phyloP scores from a whole-genome alignment of 2,113 vertebrate species.

The Melanerpes aurifrons region DNA sequence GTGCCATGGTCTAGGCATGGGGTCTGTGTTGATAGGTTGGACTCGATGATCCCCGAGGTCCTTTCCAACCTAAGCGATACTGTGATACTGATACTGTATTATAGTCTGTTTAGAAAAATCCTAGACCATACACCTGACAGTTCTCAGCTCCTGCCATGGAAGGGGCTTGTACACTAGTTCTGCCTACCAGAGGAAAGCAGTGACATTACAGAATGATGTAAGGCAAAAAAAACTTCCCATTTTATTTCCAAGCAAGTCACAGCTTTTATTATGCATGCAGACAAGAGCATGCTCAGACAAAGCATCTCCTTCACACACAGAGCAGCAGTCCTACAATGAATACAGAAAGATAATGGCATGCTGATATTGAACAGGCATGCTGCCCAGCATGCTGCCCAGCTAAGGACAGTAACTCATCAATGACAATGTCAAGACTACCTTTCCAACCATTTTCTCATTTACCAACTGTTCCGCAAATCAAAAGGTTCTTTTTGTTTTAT shows the following conservation, averaged over 20 bases:
- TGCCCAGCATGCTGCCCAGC: not conserved
- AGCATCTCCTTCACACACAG: not conserved
- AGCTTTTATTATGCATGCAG: not conserved
- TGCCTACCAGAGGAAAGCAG: not conserved
- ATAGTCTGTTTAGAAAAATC: not conserved
- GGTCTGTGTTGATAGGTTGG: too few relatives aligned
- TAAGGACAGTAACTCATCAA: not conserved
- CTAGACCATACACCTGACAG: not conserved
- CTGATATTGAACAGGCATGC: not conserved
- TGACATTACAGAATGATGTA: not conserved
- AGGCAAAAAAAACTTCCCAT: not conserved
- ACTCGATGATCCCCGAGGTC: too few relatives aligned
- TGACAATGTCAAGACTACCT: not conserved
- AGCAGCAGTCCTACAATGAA: not conserved
- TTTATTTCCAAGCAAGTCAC: not conserved
- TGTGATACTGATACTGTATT: too few relatives aligned
- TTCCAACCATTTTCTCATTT: not conserved
- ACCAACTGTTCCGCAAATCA: not conserved
- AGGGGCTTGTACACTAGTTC: fast-evolving
- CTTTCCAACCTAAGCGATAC: too few relatives aligned
- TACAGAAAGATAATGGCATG: not conserved
- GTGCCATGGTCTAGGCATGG: too few relatives aligned
- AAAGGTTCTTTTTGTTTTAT: not conserved
- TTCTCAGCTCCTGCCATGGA: not conserved
- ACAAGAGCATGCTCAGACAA: not conserved